Base-by-base conservation (phyloP, 1,140 invertebrate genomes). In the Aphelinus certus region DNA sequence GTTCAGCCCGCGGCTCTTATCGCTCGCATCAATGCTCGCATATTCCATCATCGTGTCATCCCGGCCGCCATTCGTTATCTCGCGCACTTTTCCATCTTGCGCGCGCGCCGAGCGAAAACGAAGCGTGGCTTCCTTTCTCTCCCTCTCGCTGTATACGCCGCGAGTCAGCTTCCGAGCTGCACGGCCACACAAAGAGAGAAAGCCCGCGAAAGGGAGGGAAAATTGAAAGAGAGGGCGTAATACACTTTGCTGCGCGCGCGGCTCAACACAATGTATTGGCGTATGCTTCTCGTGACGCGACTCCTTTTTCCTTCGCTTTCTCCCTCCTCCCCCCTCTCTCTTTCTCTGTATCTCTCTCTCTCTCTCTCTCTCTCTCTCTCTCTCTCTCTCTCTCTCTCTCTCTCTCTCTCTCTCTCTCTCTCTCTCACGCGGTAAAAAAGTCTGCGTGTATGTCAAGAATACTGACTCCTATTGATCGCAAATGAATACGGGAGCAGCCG, bases 401-500 rank as follows among this genome's bases (percentile, higher is more conserved):
- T 49, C 53, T 66, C 60, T 67, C 56, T 49, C 26, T 70, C 77
- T 26, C 55, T 63, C 45, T 55, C 55, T 71, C 53, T 26, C 62
- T 5, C 53, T 2, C 53, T 46, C 9, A 1, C 46, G 51, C 63
- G 26, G 66, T 60, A 3, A 2, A 5, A n/a, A 2, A 46, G 65
- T 2, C 6, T 43, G 46, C 80, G 83, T 83, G 82, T 82, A 80
- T 81, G 80, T 84, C 82, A 83, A 84, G 82, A 84, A 83, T 83
- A 83, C 80, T 83, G 81, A 79, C 81, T 84, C 66, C 71, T 75
- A 84, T 84, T 84, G 83, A 84, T 84, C 83, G 83, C 79, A 76
- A 77, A 79, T 80, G 81, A 83, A 83, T 83, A 76, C 76, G 71
- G 80, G 81, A 81, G 78, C 78, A 77, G 78, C 76, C 61, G 71